phyloP scores from a whole-genome alignment of 2,888 invertebrate genomes.

The Halocaridina rubra region DNA sequence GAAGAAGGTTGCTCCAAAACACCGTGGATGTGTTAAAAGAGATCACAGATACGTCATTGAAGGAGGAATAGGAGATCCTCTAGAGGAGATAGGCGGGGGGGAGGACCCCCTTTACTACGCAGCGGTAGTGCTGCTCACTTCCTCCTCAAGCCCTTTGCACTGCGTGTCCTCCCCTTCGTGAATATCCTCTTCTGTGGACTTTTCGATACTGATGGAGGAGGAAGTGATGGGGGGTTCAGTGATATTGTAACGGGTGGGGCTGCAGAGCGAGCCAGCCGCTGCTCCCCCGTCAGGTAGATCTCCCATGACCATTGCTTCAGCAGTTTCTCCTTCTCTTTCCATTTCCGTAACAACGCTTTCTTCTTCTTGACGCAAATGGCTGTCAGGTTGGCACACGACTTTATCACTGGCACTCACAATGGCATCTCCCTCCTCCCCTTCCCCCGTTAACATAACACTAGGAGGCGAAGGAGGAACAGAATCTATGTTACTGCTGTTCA shows the following conservation, averaged over 20 bases:
- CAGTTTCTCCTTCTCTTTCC: background rate
- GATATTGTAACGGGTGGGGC: background rate
- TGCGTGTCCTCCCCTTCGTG: background rate
- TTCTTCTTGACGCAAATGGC: background rate
- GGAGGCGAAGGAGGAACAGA: background rate
- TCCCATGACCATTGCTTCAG: background rate
- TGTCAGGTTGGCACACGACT: background rate
- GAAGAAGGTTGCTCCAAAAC: background rate
- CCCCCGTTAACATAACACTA: background rate
- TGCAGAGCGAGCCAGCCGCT: background rate
- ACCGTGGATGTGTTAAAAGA: background rate
- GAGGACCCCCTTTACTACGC: slow-evolving; percentile 1
- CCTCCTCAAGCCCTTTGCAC: slow-evolving; percentile 10
- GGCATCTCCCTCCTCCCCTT: background rate
- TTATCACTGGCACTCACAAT: background rate
- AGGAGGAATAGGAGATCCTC: background rate
- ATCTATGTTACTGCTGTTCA: background rate
- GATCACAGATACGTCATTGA: background rate
- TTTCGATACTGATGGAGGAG: background rate
- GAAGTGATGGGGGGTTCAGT: slow-evolving; percentile 19
- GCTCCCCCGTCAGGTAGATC: background rate
- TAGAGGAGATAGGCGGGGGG: background rate
- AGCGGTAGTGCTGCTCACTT: slow-evolving; percentile 37
- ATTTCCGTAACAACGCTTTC: background rate
- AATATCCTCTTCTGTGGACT: background rate